A percentile compares a stretch with the other conserved stretches of the same genome.
phyloP scores from a whole-genome alignment of 2,797 vertebrate species.

The Sebastes steindachneri region DNA sequence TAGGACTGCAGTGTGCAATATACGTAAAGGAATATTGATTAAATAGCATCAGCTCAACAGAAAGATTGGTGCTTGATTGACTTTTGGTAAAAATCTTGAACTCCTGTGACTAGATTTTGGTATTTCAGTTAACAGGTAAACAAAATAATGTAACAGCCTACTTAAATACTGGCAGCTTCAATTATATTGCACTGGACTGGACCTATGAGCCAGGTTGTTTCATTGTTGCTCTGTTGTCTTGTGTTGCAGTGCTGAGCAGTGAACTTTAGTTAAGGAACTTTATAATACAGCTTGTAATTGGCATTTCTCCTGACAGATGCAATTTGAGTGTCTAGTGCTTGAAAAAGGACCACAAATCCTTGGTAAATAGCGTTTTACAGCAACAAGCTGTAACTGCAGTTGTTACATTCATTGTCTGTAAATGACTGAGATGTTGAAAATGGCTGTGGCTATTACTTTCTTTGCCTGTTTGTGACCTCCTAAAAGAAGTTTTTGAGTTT shows the following conservation, averaged over 20 bases:
- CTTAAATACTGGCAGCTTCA: not conserved
- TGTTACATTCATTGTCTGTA: not conserved
- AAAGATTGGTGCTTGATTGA: not conserved
- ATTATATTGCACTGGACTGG: not conserved
- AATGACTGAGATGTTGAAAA: not conserved
- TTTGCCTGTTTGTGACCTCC: not conserved
- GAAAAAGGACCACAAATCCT: not conserved
- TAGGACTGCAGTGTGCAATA: too few species aligned
- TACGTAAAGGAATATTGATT: too few species aligned
- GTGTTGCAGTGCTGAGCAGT: not conserved
- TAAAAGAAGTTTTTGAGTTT: not conserved
- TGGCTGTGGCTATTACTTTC: not conserved
- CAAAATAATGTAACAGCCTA: not conserved
- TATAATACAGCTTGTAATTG: not conserved
- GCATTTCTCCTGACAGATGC: not conserved
- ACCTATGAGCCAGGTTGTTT: not conserved
- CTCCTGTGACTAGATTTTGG: not conserved
- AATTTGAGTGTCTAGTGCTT: not conserved
- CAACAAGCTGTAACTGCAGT: not conserved
- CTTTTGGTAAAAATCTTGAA: not conserved
- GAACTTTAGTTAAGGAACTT: not conserved
- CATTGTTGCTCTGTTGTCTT: not conserved
- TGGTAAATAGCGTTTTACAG: not conserved
- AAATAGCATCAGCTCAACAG: not conserved
- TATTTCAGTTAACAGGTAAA: not conserved